Evolutionary conservation across 1,140 invertebrate species (phyloP).

Genomic region (Apis cerana): DNA sequence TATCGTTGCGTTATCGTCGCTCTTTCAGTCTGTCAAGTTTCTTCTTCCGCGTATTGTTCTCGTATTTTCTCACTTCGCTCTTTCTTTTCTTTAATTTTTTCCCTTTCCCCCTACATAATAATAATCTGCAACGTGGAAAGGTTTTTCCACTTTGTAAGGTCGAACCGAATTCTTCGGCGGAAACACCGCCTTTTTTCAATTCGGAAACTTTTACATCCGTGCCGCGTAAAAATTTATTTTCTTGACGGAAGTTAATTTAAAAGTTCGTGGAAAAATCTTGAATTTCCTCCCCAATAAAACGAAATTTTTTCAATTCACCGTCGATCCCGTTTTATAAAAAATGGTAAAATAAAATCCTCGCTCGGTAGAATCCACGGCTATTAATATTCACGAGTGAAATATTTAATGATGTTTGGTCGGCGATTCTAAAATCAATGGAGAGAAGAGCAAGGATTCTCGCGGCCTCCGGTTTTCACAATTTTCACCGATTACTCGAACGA

Average conservation of each 20-base stretch:
- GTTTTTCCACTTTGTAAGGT: not conserved
- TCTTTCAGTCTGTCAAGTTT: too few relatives aligned
- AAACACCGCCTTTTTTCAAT: not conserved
- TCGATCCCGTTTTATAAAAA: not conserved
- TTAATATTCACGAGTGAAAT: conserved; percentile 7
- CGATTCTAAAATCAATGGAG: not conserved
- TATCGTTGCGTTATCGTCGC: not conserved
- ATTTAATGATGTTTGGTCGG: not conserved
- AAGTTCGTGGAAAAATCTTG: too few relatives aligned
- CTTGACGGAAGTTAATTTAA: not conserved
- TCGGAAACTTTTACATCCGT: conserved; percentile 8
- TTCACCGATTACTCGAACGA: not conserved
- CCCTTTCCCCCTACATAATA: not conserved
- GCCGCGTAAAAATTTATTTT: conserved; percentile 18
- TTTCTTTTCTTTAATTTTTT: not conserved
- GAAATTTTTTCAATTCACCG: not conserved
- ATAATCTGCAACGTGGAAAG: not conserved
- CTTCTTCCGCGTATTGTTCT: too few relatives aligned
- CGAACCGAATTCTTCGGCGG: not conserved
- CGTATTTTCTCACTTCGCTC: not conserved
- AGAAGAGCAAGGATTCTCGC: too few relatives aligned
- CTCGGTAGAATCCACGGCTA: not conserved
- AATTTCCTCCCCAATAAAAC: not conserved
- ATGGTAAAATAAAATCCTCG: not conserved
- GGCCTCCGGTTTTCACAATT: not conserved